Evolutionary conservation across 2,888 invertebrate genomes (phyloP), one percentile per base, ranked within the genome.

Genomic region (Deroplatys truncata): DNA sequence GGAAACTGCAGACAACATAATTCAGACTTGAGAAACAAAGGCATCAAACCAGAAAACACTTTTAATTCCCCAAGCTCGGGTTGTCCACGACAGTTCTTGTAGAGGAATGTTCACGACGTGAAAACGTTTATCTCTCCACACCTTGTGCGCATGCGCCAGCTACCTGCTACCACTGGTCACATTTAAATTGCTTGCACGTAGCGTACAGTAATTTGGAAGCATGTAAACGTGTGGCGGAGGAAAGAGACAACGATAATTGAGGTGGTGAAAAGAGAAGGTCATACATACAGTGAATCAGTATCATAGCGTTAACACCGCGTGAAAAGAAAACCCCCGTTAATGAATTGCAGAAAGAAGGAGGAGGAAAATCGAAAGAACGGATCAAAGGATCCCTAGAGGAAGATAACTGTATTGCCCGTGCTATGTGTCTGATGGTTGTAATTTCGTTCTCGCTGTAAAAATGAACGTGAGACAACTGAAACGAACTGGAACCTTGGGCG

Each of bases 251-350:
- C 13, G 87, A 87, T 87, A 87, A 87, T 87, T 87, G 87, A 87
- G 20, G 87, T 43, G 82, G 35, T 82, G 87, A 87, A 83, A 86
- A 83, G 49, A 87, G 43, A 83, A 83, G 87, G 35, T 35, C 87
- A 82, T 87, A 82, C 87, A 83, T 87, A 87, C 82, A 28, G 82
- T 87, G 87, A 87, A 87, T 87, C 87, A 87, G 87, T 82, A 82
- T 82, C 10, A 31, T 85, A 72, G 56, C 49, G 49, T 49, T 28
- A 49, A 49, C 5, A 49, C 49, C 49, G 49, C 49, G 56, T 82
- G 87, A 28, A 87, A 87, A 87, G 31, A 87, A 83, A 82, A 82
- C 20, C 5, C 25, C 28, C 31, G 35, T 87, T 72, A 87, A 87
- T 87, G 87, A 87, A 87, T 87, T 83, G 87, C n/a, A 43, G 87